A percentile compares a stretch with the other conserved stretches of the same genome.
These are phyloP conservation scores for Auanema sp. DNA, from an alignment of 2,888 invertebrate species.

Conservation along the genomic window DNA sequence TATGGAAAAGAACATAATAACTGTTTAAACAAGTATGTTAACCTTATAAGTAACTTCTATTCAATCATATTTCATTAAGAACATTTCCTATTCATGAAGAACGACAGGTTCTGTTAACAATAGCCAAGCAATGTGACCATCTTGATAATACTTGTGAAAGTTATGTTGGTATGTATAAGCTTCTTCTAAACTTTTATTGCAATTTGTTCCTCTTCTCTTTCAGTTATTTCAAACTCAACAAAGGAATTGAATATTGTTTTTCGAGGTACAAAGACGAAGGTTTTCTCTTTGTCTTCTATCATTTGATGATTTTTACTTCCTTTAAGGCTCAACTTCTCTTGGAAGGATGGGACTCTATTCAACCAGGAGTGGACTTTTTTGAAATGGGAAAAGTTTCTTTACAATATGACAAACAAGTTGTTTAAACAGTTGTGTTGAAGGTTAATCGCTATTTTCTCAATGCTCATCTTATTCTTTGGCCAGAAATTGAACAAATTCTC, in stretches of 20 bases:
- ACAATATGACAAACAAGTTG: neutral
- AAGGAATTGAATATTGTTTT: slow-evolving; percentile 51
- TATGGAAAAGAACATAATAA: slow-evolving; percentile 46
- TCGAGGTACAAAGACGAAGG: slow-evolving; percentile 43
- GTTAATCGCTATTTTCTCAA: slow-evolving; percentile 56
- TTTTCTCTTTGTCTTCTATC: neutral
- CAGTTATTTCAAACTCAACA: slow-evolving; percentile 40
- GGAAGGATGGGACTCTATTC: slow-evolving; percentile 52
- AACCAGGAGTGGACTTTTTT: slow-evolving; percentile 51
- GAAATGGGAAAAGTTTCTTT: slow-evolving; percentile 44
- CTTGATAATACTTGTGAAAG: slow-evolving; percentile 48
- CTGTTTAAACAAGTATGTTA: slow-evolving; percentile 46
- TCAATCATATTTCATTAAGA: slow-evolving; percentile 13
- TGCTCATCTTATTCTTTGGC: slow-evolving; percentile 57
- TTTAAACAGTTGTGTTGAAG: slow-evolving; percentile 20
- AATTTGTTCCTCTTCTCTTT: slow-evolving; percentile 12
- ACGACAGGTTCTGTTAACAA: slow-evolving; percentile 15
- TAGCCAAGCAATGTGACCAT: slow-evolving; percentile 36
- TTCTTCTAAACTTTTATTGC: neutral
- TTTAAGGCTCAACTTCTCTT: slow-evolving; percentile 46
- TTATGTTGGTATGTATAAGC: slow-evolving; percentile 25
- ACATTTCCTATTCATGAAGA: slow-evolving; percentile 25
- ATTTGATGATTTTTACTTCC: neutral
- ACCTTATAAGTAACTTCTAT: neutral
- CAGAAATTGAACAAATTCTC: slow-evolving; percentile 43